phyloP scores from a whole-genome alignment of 2,888 invertebrate species.

The Chloroclysta siterata region DNA sequence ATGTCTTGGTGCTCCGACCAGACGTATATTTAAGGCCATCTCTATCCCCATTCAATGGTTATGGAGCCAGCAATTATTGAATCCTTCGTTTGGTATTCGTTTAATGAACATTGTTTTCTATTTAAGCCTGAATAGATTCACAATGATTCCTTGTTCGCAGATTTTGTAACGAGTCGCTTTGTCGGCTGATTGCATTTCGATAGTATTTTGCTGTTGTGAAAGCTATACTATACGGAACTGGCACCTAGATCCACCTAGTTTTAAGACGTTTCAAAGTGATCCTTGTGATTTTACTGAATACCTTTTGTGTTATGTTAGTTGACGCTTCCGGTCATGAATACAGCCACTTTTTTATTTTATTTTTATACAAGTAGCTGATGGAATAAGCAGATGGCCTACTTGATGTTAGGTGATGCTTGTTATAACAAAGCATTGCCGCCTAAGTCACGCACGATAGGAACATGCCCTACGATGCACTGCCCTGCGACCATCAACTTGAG shows the following conservation, averaged over 20 bases:
- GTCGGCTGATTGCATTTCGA: conserved; percentile 32
- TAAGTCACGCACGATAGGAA: too few species aligned
- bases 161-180: conserved; percentile 44
- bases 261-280: too few species aligned
- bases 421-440: too few species aligned
- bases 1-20: conserved; percentile 3
- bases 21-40: not conserved
- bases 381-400: too few species aligned
- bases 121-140: conserved; percentile 62
- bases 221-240: not conserved
- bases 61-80: conserved; percentile 68
- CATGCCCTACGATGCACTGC: too few species aligned
- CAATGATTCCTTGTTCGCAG: conserved; percentile 28
- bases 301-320: not conserved
- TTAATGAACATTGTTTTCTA: conserved; percentile 82
- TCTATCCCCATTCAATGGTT: conserved; percentile 55
- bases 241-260: too few species aligned
- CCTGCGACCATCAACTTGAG: too few species aligned
- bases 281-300: not conserved
- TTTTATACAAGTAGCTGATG: too few species aligned
- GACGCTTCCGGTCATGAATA: not conserved
- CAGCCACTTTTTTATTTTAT: not conserved
- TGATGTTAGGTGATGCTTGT: too few species aligned
- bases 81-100: conserved; percentile 76
- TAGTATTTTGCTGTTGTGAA: conserved; percentile 8